A percentile compares a stretch with the other conserved stretches of the same genome.
These are phyloP conservation scores for Nothobranchius kuhntae DNA, from an alignment of 2,113 vertebrate species.

Conservation along the genomic window DNA sequence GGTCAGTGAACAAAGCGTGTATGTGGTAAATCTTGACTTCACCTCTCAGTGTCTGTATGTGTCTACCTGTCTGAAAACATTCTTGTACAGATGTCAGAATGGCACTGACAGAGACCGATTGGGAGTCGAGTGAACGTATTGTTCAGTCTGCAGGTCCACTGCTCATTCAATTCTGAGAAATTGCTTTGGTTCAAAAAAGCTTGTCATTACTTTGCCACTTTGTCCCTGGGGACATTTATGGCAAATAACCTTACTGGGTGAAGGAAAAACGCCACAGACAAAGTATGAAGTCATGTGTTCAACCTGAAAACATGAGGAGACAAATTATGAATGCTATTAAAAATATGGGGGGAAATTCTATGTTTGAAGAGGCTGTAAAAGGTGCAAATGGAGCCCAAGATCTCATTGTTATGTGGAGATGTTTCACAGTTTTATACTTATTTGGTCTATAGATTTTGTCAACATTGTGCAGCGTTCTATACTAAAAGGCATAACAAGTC, in stretches of 20 bases:
- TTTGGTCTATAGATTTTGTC: too few species aligned
- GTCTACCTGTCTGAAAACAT: conserved; percentile 71
- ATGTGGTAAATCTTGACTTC: conserved; percentile 59
- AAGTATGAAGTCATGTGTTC: conserved; percentile 51
- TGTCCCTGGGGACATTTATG: conserved; percentile 79
- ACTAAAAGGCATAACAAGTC: too few species aligned
- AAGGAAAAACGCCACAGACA: conserved; percentile 42
- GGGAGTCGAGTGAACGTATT: conserved; percentile 67
- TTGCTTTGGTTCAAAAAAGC: conserved; percentile 73
- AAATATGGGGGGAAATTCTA: neutral
- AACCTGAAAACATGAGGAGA: conserved; percentile 14
- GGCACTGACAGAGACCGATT: conserved; percentile 75
- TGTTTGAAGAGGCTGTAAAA: too few species aligned
- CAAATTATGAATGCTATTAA: conserved; percentile 17
- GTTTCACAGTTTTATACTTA: too few species aligned
- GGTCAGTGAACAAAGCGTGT: conserved; percentile 8
- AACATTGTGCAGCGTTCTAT: too few species aligned
- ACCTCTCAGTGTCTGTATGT: conserved; percentile 38
- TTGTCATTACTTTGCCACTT: conserved; percentile 82
- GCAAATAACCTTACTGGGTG: conserved; percentile 70
- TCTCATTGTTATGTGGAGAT: too few species aligned
- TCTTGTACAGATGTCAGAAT: conserved; percentile 64
- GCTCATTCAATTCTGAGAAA: conserved; percentile 80
- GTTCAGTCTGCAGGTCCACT: conserved; percentile 73
- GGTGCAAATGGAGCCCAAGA: too few species aligned